phyloP scores from a whole-genome alignment of 2,888 invertebrate species.

The Acleris literana region DNA sequence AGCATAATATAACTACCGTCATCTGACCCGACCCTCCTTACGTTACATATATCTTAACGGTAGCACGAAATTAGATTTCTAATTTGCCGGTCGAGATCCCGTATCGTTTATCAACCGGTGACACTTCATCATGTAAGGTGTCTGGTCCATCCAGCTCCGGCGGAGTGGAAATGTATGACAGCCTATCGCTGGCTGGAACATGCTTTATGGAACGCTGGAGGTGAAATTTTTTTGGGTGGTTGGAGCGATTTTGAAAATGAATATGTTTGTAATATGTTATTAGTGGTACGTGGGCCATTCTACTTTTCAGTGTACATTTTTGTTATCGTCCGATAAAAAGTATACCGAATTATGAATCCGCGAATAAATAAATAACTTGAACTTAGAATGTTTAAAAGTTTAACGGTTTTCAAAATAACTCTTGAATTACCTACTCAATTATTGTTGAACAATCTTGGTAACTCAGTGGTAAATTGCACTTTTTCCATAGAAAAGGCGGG shows the following conservation, averaged over 20 bases:
- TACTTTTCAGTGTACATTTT: too few relatives aligned
- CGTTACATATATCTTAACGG: slow-evolving; percentile 48
- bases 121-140: slow-evolving; percentile 77
- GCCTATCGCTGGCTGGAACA: slow-evolving; percentile 34
- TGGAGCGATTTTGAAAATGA: background rate
- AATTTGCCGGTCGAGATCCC: slow-evolving; percentile 68
- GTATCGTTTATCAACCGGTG: slow-evolving; percentile 75
- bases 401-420: too few relatives aligned
- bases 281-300: too few relatives aligned
- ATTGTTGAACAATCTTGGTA: too few relatives aligned
- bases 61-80: slow-evolving; percentile 78
- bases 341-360: too few relatives aligned
- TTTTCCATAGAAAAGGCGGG: too few relatives aligned
- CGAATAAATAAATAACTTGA: too few relatives aligned
- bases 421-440: too few relatives aligned
- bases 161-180: slow-evolving; percentile 68
- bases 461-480: too few relatives aligned
- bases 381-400: too few relatives aligned
- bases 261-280: background rate
- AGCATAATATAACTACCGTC: slow-evolving; percentile 22
- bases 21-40: slow-evolving; percentile 17
- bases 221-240: slow-evolving; percentile 21
- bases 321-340: too few relatives aligned
- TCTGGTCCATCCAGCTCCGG: slow-evolving; percentile 65
- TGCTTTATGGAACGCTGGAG: slow-evolving; percentile 24